Conservation (phyloP, 2,113 vertebrate genomes). For the Macquaria australasica region DNA sequence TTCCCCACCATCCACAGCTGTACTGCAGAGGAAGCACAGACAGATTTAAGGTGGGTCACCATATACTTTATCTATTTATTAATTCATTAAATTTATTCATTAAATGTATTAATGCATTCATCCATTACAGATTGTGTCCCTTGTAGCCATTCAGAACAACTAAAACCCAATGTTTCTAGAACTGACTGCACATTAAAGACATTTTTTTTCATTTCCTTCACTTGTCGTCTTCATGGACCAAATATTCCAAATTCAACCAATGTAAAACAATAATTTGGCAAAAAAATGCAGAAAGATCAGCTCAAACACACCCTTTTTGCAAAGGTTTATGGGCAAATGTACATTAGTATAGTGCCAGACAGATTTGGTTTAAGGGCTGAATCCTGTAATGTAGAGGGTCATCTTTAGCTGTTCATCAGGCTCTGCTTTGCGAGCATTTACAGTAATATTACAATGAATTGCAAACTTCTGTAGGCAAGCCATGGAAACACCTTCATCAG, state of each 20-base stretch:
- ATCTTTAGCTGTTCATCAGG: not conserved
- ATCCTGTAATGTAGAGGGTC: not conserved
- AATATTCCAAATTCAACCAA: no score
- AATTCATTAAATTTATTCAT: not conserved
- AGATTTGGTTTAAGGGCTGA: not conserved
- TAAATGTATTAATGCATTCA: not conserved
- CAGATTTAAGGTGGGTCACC: not conserved
- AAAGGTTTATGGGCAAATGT: no score
- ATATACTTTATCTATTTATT: not conserved
- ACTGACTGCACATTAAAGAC: no score
- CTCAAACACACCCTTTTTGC: no score
- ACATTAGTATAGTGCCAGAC: no score
- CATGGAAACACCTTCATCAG: not conserved
- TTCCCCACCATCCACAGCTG: slow-evolving; percentile 95
- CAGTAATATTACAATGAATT: not conserved
- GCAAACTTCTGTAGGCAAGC: not conserved
- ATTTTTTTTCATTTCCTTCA: no score
- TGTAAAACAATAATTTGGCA: no score
- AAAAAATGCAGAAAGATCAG: no score
- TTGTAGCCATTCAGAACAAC: no score
- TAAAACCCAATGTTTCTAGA: no score
- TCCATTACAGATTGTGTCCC: no score
- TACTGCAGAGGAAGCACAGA: slow-evolving; percentile 80
- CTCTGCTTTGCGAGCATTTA: not conserved
- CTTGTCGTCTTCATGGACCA: no score